Base-by-base conservation (phyloP, 2,888 invertebrate species). In the Tetramorium bicarinatum region DNA sequence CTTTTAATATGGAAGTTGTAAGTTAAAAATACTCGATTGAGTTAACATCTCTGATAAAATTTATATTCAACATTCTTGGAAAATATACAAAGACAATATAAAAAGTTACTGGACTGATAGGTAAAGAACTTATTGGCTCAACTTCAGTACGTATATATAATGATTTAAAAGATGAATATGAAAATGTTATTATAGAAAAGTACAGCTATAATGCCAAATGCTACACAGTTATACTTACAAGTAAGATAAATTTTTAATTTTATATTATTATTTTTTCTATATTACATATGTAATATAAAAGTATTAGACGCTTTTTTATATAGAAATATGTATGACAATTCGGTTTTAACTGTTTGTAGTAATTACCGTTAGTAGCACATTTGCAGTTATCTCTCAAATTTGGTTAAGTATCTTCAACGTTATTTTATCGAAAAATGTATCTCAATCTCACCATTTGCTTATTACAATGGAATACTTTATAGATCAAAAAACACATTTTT, bases 381-480 rank as follows among this genome's bases (percentile, higher is more conserved):
- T 1, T 18, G 0, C 2, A 34, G 2, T n/a, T 34, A 2, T n/a
- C 3, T 6, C 6, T 0, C 7, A 18, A 69, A 25, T 69, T 69
- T 69, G 18, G 49, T 2, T 29, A 4, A 69, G 2, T 34, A 69
- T 49, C 13, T 8, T 34, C 1, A 13, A 29, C 0, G 6, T 29
- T 2, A 3, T 11, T 49, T 69, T n/a, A 29, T 4, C n/a, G 29
- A 69, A 2, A 29, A 69, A 69, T 0, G 0, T 7, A 1, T 49
- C 67, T 49, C 25, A 3, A 8, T n/a, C 49, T n/a, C n/a, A 8
- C 9, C 6, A 69, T 18, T 2, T 29, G 29, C 1, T 49, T 6
- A 67, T 67, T n/a, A n/a, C 4, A n/a, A 69, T n/a, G 0, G 49
- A 69, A n/a, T 69, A 69, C 34, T 69, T 69, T 49, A 34, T 67